These are phyloP conservation scores for Drosophila busckii DNA, from an alignment of 1,140 invertebrate genomes.

Conservation along the genomic window DNA sequence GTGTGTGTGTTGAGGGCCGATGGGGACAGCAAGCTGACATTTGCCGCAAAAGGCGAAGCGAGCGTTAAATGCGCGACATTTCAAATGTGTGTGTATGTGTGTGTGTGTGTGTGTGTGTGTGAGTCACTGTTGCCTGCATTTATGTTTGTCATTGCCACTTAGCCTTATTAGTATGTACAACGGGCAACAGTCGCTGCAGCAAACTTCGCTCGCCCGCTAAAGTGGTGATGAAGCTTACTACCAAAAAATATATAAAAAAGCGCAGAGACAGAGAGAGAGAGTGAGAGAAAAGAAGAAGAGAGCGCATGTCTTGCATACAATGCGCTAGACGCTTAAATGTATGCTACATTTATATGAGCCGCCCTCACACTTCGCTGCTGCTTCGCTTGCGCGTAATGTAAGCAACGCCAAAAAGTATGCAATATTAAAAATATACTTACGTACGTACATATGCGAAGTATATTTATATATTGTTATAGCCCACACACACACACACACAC, in stretches of 20 bases:
- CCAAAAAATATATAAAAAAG: constrained; percentile 30
- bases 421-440: constrained; percentile 63
- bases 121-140: constrained; percentile 35
- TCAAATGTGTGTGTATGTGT: constrained; percentile 1
- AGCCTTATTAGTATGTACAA: constrained; percentile 75
- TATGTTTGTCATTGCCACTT: constrained; percentile 74
- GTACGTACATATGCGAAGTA: neutral
- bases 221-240: constrained; percentile 67
- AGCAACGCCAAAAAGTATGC: constrained; percentile 67
- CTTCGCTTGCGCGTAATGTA: constrained; percentile 40
- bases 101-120: constrained; percentile 11
- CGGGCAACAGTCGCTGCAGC: constrained; percentile 31
- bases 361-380: constrained; percentile 1
- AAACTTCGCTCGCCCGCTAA: constrained; percentile 16
- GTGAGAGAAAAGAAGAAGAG: constrained; percentile 8
- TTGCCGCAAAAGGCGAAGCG: constrained; percentile 28
- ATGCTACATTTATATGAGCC: constrained; percentile 26
- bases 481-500: constrained; percentile 13
- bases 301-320: constrained; percentile 45
- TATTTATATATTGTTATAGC: constrained; percentile 33
- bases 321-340: constrained; percentile 28
- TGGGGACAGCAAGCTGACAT: constrained; percentile 40
- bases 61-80: constrained; percentile 16
- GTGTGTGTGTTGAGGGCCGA: no score
- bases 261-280: neutral